Evolutionary conservation across 2,888 invertebrate genomes (phyloP).

Genomic region (Thumatha senex): DNA sequence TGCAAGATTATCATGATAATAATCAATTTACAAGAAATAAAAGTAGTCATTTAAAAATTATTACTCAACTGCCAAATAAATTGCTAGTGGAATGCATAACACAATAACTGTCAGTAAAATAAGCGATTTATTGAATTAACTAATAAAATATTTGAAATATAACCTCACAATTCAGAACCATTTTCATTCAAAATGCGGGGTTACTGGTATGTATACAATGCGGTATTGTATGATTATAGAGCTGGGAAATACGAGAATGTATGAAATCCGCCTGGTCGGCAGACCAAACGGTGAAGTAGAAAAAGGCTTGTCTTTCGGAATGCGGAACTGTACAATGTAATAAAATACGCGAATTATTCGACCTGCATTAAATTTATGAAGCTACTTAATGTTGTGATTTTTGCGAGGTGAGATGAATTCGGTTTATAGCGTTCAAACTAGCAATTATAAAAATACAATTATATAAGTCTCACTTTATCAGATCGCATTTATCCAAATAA

Average conservation of each 20-base stretch:
- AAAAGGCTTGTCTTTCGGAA: constrained; percentile 19
- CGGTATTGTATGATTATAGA: constrained; percentile 8
- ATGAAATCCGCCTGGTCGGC: constrained; percentile 29
- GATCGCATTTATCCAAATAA: too few relatives aligned
- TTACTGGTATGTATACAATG: constrained; percentile 25
- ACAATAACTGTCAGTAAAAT: too few relatives aligned
- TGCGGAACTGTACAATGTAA: constrained; percentile 33
- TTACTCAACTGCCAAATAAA: too few relatives aligned
- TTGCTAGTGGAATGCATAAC: too few relatives aligned
- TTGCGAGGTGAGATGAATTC: background rate
- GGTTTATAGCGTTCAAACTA: background rate
- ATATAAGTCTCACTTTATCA: too few relatives aligned
- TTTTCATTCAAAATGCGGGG: constrained; percentile 2
- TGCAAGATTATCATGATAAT: too few relatives aligned
- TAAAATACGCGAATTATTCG: constrained; percentile 31
- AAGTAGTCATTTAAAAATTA: too few relatives aligned
- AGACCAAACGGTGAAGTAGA: constrained; percentile 22
- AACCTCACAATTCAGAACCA: background rate
- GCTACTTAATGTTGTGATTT: background rate
- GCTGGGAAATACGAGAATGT: constrained; percentile 32
- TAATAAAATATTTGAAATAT: too few relatives aligned
- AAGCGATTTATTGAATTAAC: too few relatives aligned
- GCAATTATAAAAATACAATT: background rate
- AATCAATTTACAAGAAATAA: too few relatives aligned
- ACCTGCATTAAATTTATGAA: constrained; percentile 7